phyloP scores from a whole-genome alignment of 2,888 invertebrate genomes.

The Dexiosoma caninum region DNA sequence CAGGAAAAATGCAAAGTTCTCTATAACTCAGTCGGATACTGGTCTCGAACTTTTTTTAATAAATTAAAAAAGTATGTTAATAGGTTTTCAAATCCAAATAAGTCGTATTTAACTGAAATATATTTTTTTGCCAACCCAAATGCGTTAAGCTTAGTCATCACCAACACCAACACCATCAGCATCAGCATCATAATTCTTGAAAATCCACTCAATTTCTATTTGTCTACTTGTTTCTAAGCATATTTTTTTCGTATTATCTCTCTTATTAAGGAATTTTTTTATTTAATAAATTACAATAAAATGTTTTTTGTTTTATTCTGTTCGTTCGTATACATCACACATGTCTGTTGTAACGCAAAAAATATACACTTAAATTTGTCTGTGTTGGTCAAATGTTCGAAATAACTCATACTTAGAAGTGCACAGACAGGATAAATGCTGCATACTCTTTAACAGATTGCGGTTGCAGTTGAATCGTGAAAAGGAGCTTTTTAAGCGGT shows the following conservation, averaged over 20 bases:
- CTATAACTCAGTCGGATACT: no score
- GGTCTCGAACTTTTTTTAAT: no score
- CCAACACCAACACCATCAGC: no score
- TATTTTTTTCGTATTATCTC: not conserved
- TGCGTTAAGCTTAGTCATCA: no score
- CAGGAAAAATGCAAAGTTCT: no score
- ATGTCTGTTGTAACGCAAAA: not conserved
- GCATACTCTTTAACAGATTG: constrained; percentile 54
- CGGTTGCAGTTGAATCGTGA: constrained; percentile 62
- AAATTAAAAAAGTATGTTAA: no score
- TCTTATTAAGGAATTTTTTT: constrained; percentile 10
- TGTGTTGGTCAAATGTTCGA: constrained; percentile 3
- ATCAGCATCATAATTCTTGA: not conserved
- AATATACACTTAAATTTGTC: constrained; percentile 2
- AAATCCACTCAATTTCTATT: constrained; percentile 27
- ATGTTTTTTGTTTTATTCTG: constrained; percentile 25
- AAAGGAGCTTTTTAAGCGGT: constrained; percentile 64
- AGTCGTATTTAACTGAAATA: no score
- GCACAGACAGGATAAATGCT: constrained; percentile 7
- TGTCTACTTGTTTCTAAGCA: not conserved
- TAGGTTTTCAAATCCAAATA: no score
- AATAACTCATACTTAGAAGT: not conserved
- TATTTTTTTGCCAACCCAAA: no score
- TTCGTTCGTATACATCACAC: constrained; percentile 27
- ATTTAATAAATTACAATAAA: constrained; percentile 21